Evolutionary conservation across 1,140 invertebrate species (phyloP).

Genomic region (Adoxophyes honmai): DNA sequence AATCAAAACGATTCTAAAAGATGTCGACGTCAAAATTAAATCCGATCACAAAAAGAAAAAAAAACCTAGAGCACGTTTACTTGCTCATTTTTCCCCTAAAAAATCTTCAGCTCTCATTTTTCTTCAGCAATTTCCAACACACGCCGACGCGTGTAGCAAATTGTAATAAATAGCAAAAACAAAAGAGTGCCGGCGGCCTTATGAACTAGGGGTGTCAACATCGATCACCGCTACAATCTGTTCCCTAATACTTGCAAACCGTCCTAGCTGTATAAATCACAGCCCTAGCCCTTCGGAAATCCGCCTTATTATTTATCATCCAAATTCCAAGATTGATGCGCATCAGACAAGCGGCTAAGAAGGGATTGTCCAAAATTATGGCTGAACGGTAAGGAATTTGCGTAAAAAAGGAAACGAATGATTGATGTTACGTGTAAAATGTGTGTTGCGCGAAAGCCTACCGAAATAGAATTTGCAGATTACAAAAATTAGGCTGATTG

Average conservation of each 20-base stretch:
- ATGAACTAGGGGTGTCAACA: slow-evolving; percentile 12
- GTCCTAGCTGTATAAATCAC: slow-evolving; percentile 7
- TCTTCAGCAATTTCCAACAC: background rate
- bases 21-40: too few species aligned
- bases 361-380: slow-evolving; percentile 1
- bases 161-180: background rate
- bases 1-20: too few species aligned
- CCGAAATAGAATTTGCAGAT: too few species aligned
- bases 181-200: background rate
- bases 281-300: background rate
- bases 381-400: slow-evolving; percentile 17
- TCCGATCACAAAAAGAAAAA: background rate
- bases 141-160: background rate
- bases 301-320: slow-evolving; percentile 13
- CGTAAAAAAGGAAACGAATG: slow-evolving; percentile 4
- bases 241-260: slow-evolving; percentile 15
- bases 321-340: slow-evolving; percentile 14
- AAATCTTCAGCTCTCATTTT: too few species aligned
- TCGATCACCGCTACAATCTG: slow-evolving; percentile 8
- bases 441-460: background rate
- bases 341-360: background rate
- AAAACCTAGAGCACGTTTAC: background rate
- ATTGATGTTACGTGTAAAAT: background rate
- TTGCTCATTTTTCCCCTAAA: too few species aligned
- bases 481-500: too few species aligned